Percentiles rank a stretch among this genome's conserved stretches.
Conservation (phyloP, 2,888 invertebrate species). For the Diaperis boleti region DNA sequence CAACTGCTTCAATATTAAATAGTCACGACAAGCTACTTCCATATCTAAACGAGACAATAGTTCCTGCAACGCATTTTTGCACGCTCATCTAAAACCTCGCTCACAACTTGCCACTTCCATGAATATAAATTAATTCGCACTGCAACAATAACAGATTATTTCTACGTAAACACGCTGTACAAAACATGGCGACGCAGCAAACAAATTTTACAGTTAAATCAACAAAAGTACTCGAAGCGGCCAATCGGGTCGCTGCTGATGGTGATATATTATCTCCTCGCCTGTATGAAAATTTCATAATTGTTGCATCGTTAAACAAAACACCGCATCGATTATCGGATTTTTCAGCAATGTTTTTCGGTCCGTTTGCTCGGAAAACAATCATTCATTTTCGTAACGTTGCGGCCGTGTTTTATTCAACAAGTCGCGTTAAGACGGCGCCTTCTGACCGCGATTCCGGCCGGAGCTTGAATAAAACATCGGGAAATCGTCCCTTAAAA, state of each 20-base stretch:
- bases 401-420: conserved; percentile 2
- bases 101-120: no score
- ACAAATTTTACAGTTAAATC: conserved; percentile 24
- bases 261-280: conserved; percentile 16
- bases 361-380: conserved; percentile 1
- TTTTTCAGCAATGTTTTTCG: conserved; percentile 2
- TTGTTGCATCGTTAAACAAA: conserved; percentile 22
- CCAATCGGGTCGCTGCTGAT: conserved; percentile 7
- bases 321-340: conserved; percentile 10
- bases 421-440: conserved; percentile 10
- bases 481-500: conserved; percentile 17
- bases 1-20: no score
- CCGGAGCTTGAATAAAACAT: conserved; percentile 23
- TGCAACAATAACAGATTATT: not conserved
- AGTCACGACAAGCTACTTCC: no score
- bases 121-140: not conserved
- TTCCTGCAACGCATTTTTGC: no score
- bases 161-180: conserved; percentile 1
- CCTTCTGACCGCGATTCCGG: conserved; percentile 6
- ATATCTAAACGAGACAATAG: no score
- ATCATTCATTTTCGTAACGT: not conserved
- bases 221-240: conserved; percentile 7
- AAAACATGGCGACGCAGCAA: not conserved
- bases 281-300: conserved; percentile 17
- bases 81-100: no score